These are phyloP conservation scores for Sericinus montela DNA, from an alignment of 2,888 invertebrate species.

Conservation along the genomic window DNA sequence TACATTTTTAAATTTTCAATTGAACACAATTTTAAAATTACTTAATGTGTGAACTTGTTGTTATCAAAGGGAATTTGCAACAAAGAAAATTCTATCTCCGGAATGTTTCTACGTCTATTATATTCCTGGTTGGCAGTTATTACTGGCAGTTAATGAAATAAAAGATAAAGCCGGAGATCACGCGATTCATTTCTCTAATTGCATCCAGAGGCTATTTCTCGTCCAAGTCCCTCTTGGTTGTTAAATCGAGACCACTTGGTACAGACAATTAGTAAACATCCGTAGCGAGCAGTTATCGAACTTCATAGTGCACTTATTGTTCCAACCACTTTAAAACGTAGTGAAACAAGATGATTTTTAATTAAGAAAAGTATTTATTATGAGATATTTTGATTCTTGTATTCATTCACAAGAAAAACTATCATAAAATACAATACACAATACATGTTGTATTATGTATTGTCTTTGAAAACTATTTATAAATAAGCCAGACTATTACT, in stretches of 20 bases:
- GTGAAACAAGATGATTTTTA: neutral
- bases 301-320: neutral
- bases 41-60: slow-evolving; percentile 1
- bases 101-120: slow-evolving; percentile 45
- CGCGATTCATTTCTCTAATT: slow-evolving; percentile 65
- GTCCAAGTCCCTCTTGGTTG: slow-evolving; percentile 28
- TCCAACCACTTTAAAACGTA: neutral
- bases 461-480: no score
- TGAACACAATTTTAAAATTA: slow-evolving; percentile 3
- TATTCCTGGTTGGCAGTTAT: slow-evolving; percentile 48
- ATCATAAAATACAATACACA: no score
- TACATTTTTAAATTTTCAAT: neutral
- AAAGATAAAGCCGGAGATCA: slow-evolving; percentile 55
- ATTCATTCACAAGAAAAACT: no score
- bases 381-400: no score
- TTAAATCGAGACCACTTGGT: slow-evolving; percentile 29
- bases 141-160: slow-evolving; percentile 46
- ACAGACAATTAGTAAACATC: slow-evolving; percentile 20
- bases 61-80: slow-evolving; percentile 33
- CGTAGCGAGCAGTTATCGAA: slow-evolving; percentile 9
- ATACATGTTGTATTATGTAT: no score
- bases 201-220: slow-evolving; percentile 42
- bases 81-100: slow-evolving; percentile 43
- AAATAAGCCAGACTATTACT: neutral
- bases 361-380: no score